These are phyloP conservation scores for Lathronympha strigana DNA, from an alignment of 2,888 invertebrate genomes.

Conservation along the genomic window DNA sequence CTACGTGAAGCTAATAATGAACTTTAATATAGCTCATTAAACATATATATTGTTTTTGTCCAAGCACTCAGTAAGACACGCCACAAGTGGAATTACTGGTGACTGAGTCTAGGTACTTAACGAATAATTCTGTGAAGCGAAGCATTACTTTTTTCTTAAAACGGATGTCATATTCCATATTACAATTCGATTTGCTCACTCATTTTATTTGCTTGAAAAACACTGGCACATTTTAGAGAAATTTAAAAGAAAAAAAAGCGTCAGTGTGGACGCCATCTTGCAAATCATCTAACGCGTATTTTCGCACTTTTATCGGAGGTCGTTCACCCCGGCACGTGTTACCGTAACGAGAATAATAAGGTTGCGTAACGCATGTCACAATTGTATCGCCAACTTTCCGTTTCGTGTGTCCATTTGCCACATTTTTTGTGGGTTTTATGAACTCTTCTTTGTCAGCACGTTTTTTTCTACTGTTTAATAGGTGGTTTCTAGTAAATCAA, in stretches of 20 bases:
- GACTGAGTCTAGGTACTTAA: background rate
- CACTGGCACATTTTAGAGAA: background rate
- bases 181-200: background rate
- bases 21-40: conserved; percentile 1
- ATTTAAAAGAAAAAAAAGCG: conserved; percentile 12
- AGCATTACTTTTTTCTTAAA: background rate
- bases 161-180: background rate
- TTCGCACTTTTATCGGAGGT: conserved; percentile 39
- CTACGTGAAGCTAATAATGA: background rate
- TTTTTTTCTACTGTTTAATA: too few relatives aligned
- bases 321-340: conserved; percentile 39
- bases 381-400: conserved; percentile 28
- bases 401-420: conserved; percentile 10
- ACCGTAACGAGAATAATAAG: conserved; percentile 35
- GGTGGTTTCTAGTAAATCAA: too few relatives aligned
- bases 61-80: background rate
- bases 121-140: background rate
- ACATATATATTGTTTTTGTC: background rate
- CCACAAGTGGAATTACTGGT: conserved; percentile 3
- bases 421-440: background rate
- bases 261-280: conserved; percentile 33
- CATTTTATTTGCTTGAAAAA: background rate
- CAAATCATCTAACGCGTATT: conserved; percentile 40
- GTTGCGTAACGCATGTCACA: conserved; percentile 37
- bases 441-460: background rate